These are phyloP conservation scores for Pollenia griseotomentosa DNA, from an alignment of 2,888 invertebrate species.

Conservation along the genomic window DNA sequence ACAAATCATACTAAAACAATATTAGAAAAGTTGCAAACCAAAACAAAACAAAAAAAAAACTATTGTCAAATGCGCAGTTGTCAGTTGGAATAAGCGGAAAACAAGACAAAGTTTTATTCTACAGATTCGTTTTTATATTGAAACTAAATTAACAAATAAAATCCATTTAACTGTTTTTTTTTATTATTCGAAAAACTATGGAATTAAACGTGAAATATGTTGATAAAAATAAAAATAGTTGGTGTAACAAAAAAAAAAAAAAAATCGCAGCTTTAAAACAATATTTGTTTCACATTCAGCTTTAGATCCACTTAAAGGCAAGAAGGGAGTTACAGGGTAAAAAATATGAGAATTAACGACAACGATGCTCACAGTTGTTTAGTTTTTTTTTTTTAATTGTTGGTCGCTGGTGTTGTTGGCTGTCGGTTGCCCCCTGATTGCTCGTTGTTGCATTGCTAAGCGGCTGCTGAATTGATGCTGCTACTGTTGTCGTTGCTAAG, in stretches of 20 bases:
- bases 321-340: not conserved
- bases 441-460: constrained; percentile 14
- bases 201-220: constrained; percentile 55
- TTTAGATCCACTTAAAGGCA: too few relatives aligned
- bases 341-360: constrained; percentile 24
- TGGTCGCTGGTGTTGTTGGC: constrained; percentile 6
- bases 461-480: constrained; percentile 12
- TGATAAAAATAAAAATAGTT: constrained; percentile 14
- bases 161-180: constrained; percentile 59
- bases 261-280: not conserved
- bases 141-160: constrained; percentile 59
- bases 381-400: constrained; percentile 16
- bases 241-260: not conserved
- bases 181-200: constrained; percentile 22
- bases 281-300: not conserved
- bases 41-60: not conserved
- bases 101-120: constrained; percentile 33
- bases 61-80: constrained; percentile 62
- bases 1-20: constrained; percentile 18
- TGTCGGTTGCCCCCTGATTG: not conserved
- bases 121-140: constrained; percentile 12
- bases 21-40: not conserved
- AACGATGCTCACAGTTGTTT: constrained; percentile 20
- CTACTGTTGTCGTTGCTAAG: constrained; percentile 40
- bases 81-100: constrained; percentile 1